Evolutionary conservation across 2,888 invertebrate species (phyloP).

Genomic region (Agrilus mali): DNA sequence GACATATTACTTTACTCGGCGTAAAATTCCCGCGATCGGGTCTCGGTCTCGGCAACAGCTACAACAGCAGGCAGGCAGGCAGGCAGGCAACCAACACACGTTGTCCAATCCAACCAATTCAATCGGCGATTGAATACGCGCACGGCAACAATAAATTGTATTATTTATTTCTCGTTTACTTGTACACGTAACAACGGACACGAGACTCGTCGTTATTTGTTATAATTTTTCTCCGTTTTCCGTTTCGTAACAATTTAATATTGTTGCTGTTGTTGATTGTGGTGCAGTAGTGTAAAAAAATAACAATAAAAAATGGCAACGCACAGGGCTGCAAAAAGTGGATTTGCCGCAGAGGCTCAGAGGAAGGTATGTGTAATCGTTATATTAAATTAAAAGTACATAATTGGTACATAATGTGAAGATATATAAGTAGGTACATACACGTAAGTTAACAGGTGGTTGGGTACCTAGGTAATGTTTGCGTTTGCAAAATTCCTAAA

Average conservation of each 20-base stretch:
- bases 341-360: slow-evolving; percentile 93
- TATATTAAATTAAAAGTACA: background rate
- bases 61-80: no score
- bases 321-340: slow-evolving; percentile 78
- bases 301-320: slow-evolving; percentile 56
- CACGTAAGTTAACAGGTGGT: no score
- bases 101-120: no score
- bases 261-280: slow-evolving; percentile 1
- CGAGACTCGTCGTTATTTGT: background rate
- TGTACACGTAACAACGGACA: no score
- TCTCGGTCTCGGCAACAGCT: no score
- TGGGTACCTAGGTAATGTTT: no score
- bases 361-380: slow-evolving; percentile 81
- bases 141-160: background rate
- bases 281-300: slow-evolving; percentile 6
- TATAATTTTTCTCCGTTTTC: no score
- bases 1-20: no score
- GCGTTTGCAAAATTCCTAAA: no score
- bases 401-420: no score
- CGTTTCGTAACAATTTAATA: background rate
- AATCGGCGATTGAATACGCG: background rate
- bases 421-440: no score
- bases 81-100: background rate
- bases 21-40: background rate
- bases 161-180: no score